phyloP scores from a whole-genome alignment of 2,797 vertebrate genomes.

The Sebastes elongatus region DNA sequence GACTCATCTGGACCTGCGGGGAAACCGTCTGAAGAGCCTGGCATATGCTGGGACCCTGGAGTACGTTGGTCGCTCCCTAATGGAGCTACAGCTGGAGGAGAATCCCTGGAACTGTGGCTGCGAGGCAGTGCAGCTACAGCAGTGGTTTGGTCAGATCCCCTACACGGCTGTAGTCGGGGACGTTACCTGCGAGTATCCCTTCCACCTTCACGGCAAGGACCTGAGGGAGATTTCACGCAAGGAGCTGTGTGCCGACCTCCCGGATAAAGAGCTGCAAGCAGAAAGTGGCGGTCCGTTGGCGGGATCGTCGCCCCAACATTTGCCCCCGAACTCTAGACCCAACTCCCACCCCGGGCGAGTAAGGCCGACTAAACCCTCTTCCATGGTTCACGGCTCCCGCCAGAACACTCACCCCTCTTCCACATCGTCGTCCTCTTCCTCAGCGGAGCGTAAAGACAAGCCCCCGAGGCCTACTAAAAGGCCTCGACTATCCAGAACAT shows the following conservation, averaged over 20 bases:
- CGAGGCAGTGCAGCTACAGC: constrained; percentile 93
- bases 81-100: constrained; percentile 97
- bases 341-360: constrained; percentile 70
- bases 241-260: constrained; percentile 89
- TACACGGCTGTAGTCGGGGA: constrained; percentile 96
- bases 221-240: constrained; percentile 95
- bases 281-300: constrained; percentile 68
- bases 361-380: constrained; percentile 86
- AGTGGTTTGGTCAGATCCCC: constrained; percentile 97
- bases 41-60: constrained; percentile 96
- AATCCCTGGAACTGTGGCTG: constrained; percentile 99
- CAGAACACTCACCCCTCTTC: constrained; percentile 89
- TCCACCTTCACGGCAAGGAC: constrained; percentile 96
- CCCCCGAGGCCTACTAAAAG: constrained; percentile 82
- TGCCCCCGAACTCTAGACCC: constrained; percentile 71
- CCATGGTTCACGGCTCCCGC: constrained; percentile 92
- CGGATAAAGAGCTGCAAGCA: constrained; percentile 78
- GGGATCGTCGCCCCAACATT: constrained; percentile 70
- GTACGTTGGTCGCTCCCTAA: constrained; percentile 93
- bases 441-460: constrained; percentile 88
- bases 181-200: constrained; percentile 96
- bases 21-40: constrained; percentile 97
- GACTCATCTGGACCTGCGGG: constrained; percentile 97
- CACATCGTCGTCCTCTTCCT: constrained; percentile 86
- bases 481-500: constrained; percentile 85